phyloP scores from a whole-genome alignment of 2,113 vertebrate species.

The Pterocles gutturalis region DNA sequence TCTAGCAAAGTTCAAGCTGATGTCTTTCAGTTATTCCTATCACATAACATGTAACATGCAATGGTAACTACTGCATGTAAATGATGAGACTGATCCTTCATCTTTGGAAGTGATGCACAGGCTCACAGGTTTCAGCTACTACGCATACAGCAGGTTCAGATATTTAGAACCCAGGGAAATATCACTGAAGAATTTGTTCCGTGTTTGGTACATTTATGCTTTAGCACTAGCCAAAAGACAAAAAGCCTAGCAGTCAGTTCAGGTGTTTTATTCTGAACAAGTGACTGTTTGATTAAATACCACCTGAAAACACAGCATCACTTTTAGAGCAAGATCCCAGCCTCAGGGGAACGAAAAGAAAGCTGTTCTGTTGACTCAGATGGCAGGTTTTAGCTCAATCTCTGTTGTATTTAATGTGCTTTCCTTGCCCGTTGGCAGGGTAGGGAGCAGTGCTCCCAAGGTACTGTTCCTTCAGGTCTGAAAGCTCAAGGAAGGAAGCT shows the following conservation, averaged over 20 bases:
- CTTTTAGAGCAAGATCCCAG: not conserved
- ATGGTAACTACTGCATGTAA: no score
- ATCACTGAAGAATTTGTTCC: not conserved
- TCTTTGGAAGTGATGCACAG: not conserved
- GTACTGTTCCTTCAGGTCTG: not conserved
- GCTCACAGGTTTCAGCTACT: not conserved
- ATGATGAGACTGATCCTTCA: accelerated
- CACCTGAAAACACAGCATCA: not conserved
- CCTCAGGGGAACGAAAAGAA: not conserved
- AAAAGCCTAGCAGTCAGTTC: not conserved
- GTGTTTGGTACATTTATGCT: not conserved
- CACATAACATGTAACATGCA: not conserved
- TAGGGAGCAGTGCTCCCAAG: accelerated
- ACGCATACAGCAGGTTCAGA: not conserved
- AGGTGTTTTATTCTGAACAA: not conserved
- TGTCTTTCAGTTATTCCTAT: not conserved
- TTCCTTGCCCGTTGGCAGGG: accelerated
- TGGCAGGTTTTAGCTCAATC: not conserved
- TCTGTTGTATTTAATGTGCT: not conserved
- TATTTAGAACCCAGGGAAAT: not conserved
- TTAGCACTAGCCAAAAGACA: not conserved
- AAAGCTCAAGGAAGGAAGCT: not conserved
- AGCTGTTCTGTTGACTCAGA: not conserved
- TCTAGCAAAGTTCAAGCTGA: not conserved
- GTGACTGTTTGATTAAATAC: not conserved